phyloP scores from a whole-genome alignment of 2,888 invertebrate genomes.

The Heteromyza rotundicornis region DNA sequence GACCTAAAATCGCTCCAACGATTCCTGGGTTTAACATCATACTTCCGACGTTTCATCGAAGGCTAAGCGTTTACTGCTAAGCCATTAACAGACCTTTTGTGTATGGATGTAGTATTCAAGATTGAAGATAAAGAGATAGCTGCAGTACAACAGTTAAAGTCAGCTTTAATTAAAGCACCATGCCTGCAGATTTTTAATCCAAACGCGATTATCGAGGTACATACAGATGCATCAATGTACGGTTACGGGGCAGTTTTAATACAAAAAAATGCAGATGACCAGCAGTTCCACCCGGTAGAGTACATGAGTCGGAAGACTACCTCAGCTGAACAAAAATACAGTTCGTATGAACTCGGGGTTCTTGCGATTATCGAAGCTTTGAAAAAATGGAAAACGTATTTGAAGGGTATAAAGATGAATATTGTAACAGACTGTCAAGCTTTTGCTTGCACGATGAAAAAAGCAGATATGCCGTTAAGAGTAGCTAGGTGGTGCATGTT shows the following conservation, averaged over 20 bases:
- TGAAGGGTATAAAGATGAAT: slow-evolving; percentile 44
- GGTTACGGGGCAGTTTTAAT: slow-evolving; percentile 41
- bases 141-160: slow-evolving; percentile 26
- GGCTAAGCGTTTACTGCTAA: slow-evolving; percentile 42
- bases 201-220: slow-evolving; percentile 16
- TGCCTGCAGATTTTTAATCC: slow-evolving; percentile 30
- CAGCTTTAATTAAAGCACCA: slow-evolving; percentile 20
- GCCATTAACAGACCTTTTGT: slow-evolving; percentile 43
- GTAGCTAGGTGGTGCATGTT: slow-evolving; percentile 36
- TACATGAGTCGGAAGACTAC: slow-evolving; percentile 48
- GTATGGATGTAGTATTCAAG: slow-evolving; percentile 24
- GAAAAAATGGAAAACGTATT: slow-evolving; percentile 48
- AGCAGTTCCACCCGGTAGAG: slow-evolving; percentile 43
- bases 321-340: slow-evolving; percentile 42
- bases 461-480: slow-evolving; percentile 39
- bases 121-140: slow-evolving; percentile 16
- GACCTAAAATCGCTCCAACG: slow-evolving; percentile 23
- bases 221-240: slow-evolving; percentile 38
- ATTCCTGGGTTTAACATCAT: slow-evolving; percentile 30
- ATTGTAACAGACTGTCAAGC: slow-evolving; percentile 52
- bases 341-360: slow-evolving; percentile 52
- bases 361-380: slow-evolving; percentile 43
- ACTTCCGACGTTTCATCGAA: slow-evolving; percentile 22
- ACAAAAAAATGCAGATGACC: slow-evolving; percentile 28
- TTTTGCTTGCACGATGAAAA: slow-evolving; percentile 46